phyloP scores from a whole-genome alignment of 1,140 invertebrate species.

The Phocides pigmalion region DNA sequence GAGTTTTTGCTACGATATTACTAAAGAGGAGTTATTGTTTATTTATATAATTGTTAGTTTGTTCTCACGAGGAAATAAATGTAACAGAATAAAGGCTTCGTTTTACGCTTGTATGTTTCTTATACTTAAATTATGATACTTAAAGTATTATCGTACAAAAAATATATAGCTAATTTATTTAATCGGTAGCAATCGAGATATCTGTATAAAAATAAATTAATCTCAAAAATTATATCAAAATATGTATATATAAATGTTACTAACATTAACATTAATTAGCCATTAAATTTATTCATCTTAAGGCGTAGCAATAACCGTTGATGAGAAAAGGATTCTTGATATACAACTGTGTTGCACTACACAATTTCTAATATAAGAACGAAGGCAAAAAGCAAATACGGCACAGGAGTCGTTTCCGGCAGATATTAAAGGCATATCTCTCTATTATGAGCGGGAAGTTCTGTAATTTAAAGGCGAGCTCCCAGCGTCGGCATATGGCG shows the following conservation, averaged over 20 bases:
- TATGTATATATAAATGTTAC: too few species aligned
- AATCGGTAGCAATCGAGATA: too few species aligned
- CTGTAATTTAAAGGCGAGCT: conserved; percentile 79
- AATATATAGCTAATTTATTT: too few species aligned
- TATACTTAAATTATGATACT: too few species aligned
- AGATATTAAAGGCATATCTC: conserved; percentile 83
- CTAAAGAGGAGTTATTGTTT: background rate
- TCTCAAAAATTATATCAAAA: too few species aligned
- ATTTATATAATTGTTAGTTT: background rate
- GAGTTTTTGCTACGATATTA: background rate
- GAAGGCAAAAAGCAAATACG: conserved; percentile 78
- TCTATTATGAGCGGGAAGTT: conserved; percentile 82
- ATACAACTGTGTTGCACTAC: conserved; percentile 35
- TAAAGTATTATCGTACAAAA: too few species aligned
- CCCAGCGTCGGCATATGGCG: conserved; percentile 72
- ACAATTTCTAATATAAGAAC: conserved; percentile 77
- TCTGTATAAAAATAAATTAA: too few species aligned
- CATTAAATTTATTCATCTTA: background rate
- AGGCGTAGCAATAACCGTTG: conserved; percentile 4
- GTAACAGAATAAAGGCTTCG: too few species aligned
- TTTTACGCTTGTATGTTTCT: too few species aligned
- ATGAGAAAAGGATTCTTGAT: conserved; percentile 1
- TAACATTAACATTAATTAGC: background rate
- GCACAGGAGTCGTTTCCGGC: conserved; percentile 66
- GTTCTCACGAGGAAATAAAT: too few species aligned